Evolutionary conservation across 2,797 vertebrate species (phyloP).

Genomic region (Microhierax caerulescens): DNA sequence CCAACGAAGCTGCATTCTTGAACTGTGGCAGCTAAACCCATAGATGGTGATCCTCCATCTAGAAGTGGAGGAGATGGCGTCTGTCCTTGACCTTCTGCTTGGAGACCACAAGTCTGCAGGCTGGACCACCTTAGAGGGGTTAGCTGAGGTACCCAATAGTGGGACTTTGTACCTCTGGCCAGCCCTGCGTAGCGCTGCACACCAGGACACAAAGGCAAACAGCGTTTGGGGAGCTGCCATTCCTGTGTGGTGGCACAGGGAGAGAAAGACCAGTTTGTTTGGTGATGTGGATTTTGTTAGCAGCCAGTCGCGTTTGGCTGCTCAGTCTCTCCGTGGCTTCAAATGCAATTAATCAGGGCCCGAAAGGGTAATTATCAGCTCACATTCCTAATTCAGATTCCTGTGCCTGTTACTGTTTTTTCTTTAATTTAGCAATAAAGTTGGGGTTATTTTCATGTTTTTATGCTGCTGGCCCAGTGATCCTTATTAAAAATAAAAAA

Average conservation of each 20-base stretch:
- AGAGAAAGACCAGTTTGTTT: constrained; percentile 68
- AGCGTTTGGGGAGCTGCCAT: constrained; percentile 51
- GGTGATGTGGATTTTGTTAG: constrained; percentile 46
- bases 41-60: background rate
- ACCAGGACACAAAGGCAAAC: constrained; percentile 50
- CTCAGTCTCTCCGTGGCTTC: constrained; percentile 41
- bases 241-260: constrained; percentile 39
- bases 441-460: constrained; percentile 34
- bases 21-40: background rate
- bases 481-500: constrained; percentile 27
- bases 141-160: constrained; percentile 49
- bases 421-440: constrained; percentile 23
- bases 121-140: constrained; percentile 50
- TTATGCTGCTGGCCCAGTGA: background rate
- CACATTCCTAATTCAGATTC: constrained; percentile 31
- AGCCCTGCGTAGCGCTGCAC: background rate
- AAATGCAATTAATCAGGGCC: constrained; percentile 50
- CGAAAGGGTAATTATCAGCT: constrained; percentile 39
- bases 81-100: background rate
- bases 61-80: background rate
- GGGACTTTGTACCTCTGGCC: constrained; percentile 32
- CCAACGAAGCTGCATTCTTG: background rate
- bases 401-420: constrained; percentile 33
- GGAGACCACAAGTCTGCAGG: constrained; percentile 29
- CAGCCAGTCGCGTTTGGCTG: constrained; percentile 30